These are phyloP conservation scores for Arion vulgaris DNA, from an alignment of 1,140 invertebrate genomes.

Conservation along the genomic window DNA sequence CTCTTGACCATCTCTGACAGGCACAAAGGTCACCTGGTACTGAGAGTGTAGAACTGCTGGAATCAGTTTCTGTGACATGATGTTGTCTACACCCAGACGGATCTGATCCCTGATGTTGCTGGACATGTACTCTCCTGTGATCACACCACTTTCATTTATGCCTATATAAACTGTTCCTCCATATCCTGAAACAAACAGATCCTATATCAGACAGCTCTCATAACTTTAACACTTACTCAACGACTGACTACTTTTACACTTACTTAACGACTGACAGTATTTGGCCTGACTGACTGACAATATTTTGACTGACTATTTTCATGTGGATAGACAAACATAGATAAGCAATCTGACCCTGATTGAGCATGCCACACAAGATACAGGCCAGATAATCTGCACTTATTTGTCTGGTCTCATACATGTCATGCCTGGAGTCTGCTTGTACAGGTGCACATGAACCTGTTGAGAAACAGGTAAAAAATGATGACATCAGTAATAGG, in stretches of 20 bases:
- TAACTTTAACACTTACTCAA: neutral
- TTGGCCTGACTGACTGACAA: neutral
- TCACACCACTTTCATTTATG: neutral
- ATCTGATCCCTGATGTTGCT: constrained; percentile 5
- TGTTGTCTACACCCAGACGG: constrained; percentile 2
- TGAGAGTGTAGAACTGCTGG: constrained; percentile 5
- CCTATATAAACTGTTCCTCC: constrained; percentile 4
- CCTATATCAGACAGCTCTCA: neutral
- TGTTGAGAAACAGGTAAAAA: too few relatives aligned
- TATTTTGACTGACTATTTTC: too few relatives aligned
- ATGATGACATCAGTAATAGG: too few relatives aligned
- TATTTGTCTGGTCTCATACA: neutral
- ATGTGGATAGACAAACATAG: too few relatives aligned
- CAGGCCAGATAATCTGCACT: neutral
- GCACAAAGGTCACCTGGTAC: constrained; percentile 1
- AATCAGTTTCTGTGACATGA: neutral
- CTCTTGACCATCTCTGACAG: neutral
- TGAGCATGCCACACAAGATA: constrained; percentile 16
- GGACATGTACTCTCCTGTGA: neutral
- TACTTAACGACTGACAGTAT: neutral
- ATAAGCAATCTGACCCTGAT: neutral
- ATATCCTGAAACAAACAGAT: neutral
- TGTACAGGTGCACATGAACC: neutral
- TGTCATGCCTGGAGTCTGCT: neutral
- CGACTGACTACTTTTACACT: neutral